Base-by-base conservation (phyloP, 2,888 invertebrate genomes). In the Spilarctia lutea region DNA sequence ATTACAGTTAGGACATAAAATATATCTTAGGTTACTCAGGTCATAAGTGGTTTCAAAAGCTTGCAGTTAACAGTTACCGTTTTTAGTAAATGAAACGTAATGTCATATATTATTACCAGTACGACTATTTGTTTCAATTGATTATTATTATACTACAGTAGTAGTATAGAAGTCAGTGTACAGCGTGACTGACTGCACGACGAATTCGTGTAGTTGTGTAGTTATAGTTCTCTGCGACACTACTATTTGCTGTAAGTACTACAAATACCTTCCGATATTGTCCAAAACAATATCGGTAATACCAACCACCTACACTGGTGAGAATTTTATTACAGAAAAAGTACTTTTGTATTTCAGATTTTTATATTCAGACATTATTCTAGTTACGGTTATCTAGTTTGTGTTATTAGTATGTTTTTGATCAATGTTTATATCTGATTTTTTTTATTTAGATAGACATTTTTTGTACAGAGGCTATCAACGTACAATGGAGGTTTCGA, bases 281-380 rank as follows among this genome's bases (percentile, higher is more conserved):
- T 30, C 7, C 63, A 4, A 30, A 63, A 11, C 10, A 10, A 24
- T 52, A 63, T 30, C 63, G 30, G 20, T 63, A 60, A 20, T 27
- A 70, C 42, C 20, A 42, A 30, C 33, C 7, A 65, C 72, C 65
- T 68, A 75, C 60, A 66, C 42, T 69, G 56, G 24, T 67, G 68
- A n/a, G 72, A 75, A 42, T 83, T 83, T 84, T 81, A 81, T 73
- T 68, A 66, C 39, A 52, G 56, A 24, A 75, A 76, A 74, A 77
- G 75, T 75, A 72, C 73, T 78, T 77, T 75, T 77, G 79, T 82
- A n/a, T n/a, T n/a, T n/a, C n/a, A n/a, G n/a, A n/a, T n/a, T n/a
- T n/a, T n/a, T n/a, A n/a, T n/a, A n/a, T n/a, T n/a, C n/a, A 86
- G 87, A 87, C 88, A 24, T 68, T 8, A n/a, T 27, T 39, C 68